Evolutionary conservation across 2,113 vertebrate genomes (phyloP).

Genomic region (Lipophrys pholis): DNA sequence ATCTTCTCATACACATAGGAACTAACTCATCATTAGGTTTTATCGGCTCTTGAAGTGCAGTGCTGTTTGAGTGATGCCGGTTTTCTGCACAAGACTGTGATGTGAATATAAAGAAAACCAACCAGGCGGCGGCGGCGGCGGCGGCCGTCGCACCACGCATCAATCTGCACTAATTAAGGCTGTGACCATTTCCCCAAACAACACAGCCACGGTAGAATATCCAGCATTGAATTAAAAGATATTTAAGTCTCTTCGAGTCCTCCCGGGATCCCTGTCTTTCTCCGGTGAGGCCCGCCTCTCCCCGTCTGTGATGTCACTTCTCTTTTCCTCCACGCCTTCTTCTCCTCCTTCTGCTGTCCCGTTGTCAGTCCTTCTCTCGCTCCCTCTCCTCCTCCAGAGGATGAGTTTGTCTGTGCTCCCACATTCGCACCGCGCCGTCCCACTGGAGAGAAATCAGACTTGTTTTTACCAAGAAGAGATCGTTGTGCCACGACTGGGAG

Average conservation of each 20-base stretch:
- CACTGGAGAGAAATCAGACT: slow-evolving; percentile 78
- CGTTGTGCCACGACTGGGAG: too few relatives aligned
- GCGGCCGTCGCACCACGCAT: background rate
- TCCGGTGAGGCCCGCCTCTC: background rate
- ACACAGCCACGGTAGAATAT: slow-evolving; percentile 48
- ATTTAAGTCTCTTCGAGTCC: slow-evolving; percentile 34
- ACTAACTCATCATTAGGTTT: slow-evolving; percentile 36
- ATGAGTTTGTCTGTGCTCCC: slow-evolving; percentile 89
- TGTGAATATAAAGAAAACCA: slow-evolving; percentile 6
- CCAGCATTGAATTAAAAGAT: slow-evolving; percentile 59
- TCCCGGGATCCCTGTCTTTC: slow-evolving; percentile 24
- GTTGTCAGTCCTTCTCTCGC: slow-evolving; percentile 45
- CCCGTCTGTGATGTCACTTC: slow-evolving; percentile 9
- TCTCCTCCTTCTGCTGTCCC: background rate
- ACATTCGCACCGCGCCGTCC: slow-evolving; percentile 89
- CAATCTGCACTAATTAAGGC: slow-evolving; percentile 3
- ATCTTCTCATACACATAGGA: background rate
- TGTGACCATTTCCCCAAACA: slow-evolving; percentile 32
- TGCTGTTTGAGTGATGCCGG: slow-evolving; percentile 22
- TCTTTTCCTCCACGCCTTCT: slow-evolving; percentile 13
- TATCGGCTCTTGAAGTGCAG: slow-evolving; percentile 19
- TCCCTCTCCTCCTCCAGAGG: slow-evolving; percentile 83
- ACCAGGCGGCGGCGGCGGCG: slow-evolving; percentile 6
- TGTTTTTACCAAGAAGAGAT: too few relatives aligned
- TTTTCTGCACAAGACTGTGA: slow-evolving; percentile 30